Conservation (phyloP, 2,888 invertebrate species). For the Sarcophaga subvicina region DNA sequence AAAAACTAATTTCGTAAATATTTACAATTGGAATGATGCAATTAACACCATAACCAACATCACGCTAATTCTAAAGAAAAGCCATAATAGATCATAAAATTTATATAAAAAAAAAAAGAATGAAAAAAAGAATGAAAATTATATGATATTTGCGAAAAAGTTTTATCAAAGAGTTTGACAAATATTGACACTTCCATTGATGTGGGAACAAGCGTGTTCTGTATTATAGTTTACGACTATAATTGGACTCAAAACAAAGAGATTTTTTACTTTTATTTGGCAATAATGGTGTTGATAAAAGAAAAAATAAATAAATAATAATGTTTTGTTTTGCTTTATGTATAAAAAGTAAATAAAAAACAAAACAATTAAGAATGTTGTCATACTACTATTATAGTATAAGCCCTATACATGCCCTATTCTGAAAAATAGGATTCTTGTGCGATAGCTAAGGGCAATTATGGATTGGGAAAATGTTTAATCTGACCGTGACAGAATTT, state of each 20-base stretch:
- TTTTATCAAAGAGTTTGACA: conserved; percentile 12
- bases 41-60: conserved; percentile 25
- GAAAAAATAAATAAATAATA: conserved; percentile 15
- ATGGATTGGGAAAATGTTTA: too few relatives aligned
- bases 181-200: conserved; percentile 40
- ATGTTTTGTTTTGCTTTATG: not conserved
- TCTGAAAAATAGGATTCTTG: too few relatives aligned
- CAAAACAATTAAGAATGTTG: not conserved
- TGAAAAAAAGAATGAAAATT: not conserved
- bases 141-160: not conserved
- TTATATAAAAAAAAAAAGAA: not conserved
- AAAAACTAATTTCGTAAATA: not conserved
- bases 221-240: conserved; percentile 1
- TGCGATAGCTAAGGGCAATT: too few relatives aligned
- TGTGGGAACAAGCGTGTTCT: not conserved
- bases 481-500: too few relatives aligned
- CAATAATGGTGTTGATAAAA: conserved; percentile 35
- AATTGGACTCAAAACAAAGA: conserved; percentile 15
- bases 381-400: too few relatives aligned
- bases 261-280: not conserved
- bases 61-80: not conserved
- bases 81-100: not conserved
- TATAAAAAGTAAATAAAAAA: conserved; percentile 5
- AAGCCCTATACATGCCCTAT: too few relatives aligned
- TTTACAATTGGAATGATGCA: conserved; percentile 29